Conservation (phyloP, 2,797 vertebrate species). For the Uromys caudimaculatus region DNA sequence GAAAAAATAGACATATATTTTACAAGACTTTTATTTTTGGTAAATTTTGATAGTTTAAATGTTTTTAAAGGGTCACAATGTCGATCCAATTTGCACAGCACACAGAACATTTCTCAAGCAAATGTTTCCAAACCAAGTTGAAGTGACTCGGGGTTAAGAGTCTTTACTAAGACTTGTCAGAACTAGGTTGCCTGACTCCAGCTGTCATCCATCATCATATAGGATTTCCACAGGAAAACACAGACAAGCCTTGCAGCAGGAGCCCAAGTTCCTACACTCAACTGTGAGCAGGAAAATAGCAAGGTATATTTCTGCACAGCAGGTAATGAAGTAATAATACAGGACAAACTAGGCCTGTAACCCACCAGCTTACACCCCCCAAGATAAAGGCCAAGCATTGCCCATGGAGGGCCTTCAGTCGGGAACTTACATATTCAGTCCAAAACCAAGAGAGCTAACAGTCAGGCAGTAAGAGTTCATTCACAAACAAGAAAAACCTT, state of each 20-base stretch:
- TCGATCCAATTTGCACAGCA: conserved; percentile 8
- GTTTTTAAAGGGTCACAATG: background rate
- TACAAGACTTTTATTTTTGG: conserved; percentile 12
- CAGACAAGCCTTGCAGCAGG: conserved; percentile 18
- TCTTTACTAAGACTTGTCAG: conserved; percentile 37
- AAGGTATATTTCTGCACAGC: background rate
- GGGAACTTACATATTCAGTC: conserved; percentile 21
- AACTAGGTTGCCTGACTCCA: conserved; percentile 22
- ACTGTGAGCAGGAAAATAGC: conserved; percentile 48
- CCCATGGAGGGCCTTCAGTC: background rate
- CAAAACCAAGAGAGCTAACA: conserved; percentile 15
- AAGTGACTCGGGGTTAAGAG: background rate
- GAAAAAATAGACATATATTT: conserved; percentile 23
- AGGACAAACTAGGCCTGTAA: background rate
- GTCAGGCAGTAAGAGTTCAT: background rate
- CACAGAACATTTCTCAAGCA: conserved; percentile 19
- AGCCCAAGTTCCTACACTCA: conserved; percentile 32
- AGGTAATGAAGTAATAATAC: background rate
- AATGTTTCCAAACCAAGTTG: conserved; percentile 21
- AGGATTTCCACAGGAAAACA: conserved; percentile 44
- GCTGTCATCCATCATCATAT: conserved; percentile 37
- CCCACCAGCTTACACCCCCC: background rate
- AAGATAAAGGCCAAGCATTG: background rate
- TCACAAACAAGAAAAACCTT: background rate
- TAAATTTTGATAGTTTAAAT: conserved; percentile 14